Conservation (phyloP, 2,797 vertebrate genomes). For the Gymnothorax reevesii region DNA sequence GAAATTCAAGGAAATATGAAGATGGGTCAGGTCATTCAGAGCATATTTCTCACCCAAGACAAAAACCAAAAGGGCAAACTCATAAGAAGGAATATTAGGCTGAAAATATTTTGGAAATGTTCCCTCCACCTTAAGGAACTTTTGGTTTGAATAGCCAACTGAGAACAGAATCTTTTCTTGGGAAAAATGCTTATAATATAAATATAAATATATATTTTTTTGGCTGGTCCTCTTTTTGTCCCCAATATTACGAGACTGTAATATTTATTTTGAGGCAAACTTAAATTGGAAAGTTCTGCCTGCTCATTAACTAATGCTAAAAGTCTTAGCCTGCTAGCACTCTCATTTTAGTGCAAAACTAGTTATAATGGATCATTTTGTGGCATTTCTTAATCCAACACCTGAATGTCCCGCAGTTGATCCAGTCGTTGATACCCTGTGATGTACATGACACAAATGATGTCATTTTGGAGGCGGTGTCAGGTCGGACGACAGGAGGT, state of each 20-base stretch:
- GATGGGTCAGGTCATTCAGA: too few relatives aligned
- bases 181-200: too few relatives aligned
- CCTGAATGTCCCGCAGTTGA: conserved; percentile 67
- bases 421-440: conserved; percentile 76
- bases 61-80: too few relatives aligned
- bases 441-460: conserved; percentile 79
- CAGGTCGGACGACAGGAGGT: conserved; percentile 96
- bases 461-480: conserved; percentile 85
- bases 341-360: background rate
- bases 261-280: background rate
- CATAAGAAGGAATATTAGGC: too few relatives aligned
- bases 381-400: background rate
- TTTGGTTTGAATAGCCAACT: too few relatives aligned
- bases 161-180: background rate
- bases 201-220: too few relatives aligned
- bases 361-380: background rate
- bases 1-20: too few relatives aligned
- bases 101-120: too few relatives aligned
- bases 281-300: background rate
- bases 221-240: background rate
- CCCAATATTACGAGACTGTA: background rate
- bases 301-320: background rate
- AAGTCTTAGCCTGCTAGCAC: background rate
- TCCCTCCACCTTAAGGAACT: too few relatives aligned
- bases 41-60: too few relatives aligned